Base-by-base conservation (phyloP, 2,113 vertebrate genomes). In the Xyrauchen texanus region DNA sequence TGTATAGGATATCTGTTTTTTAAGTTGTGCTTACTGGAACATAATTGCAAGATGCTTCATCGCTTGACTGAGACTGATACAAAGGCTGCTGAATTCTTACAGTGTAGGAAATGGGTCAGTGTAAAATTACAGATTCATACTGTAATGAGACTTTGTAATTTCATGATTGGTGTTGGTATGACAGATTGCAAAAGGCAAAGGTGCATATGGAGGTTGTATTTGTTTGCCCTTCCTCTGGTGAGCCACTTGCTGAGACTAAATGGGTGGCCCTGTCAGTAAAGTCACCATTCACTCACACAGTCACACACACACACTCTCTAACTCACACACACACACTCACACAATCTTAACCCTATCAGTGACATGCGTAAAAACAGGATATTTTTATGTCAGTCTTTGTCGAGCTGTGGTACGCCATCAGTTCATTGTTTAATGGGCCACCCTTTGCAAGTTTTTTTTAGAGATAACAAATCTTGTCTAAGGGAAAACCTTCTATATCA, bases 241-340 rank as follows among this genome's bases (percentile, higher is more conserved):
- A 72, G 82, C 73, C 82, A 81, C 78, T 80, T 78, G 65, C 71
- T 77, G 75, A 76, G 68, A 63, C 81, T 77, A 57, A 52, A 63
- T 83, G 82, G 84, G 84, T 85, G 84, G 84, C 76, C 84, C 77
- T 77, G 82, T 76, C 21, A 81, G 62, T 68, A 76, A 62, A 65
- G 55, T 72, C 60, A 52, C 61, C 68, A 68, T 78, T 83, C 69
- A 83, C 64, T 78, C 68, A 82, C 68, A 49, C 63, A 80, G 72
- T 73, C 64, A 34, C 21, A 34, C 21, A 1, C 21, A 34, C 21
- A n/a, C 55, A 21, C 21, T 60, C 63, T 47, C 4, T 10, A 46
- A 55, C 44, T 44, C 47, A 34, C 57, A 74, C 69, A 75, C 70
- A 70, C 73, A 49, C 75, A 71, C 46, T 79, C 55, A 76, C 62